phyloP scores from a whole-genome alignment of 2,113 vertebrate species.

The Acrocephalus arundinaceus region DNA sequence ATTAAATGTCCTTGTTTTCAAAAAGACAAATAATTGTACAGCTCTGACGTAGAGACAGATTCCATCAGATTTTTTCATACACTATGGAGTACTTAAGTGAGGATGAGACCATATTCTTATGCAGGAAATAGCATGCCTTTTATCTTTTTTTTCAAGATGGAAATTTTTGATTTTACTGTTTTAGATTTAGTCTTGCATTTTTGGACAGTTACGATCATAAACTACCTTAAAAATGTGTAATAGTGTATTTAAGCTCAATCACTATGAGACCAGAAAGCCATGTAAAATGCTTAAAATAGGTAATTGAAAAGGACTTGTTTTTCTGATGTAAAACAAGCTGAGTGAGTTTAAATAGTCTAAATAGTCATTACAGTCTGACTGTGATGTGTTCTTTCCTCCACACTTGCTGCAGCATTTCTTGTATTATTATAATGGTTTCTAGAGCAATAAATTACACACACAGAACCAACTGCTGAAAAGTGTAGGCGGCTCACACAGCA shows the following conservation, averaged over 20 bases:
- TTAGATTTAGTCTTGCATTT: conserved; percentile 23
- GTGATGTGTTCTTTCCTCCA: conserved; percentile 68
- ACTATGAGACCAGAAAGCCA: conserved; percentile 46
- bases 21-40: background rate
- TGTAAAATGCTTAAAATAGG: conserved; percentile 44
- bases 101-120: background rate
- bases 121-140: background rate
- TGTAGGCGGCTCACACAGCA: conserved; percentile 62
- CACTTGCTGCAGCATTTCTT: conserved; percentile 62
- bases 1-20: background rate
- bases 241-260: conserved; percentile 39
- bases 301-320: conserved; percentile 69
- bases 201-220: background rate
- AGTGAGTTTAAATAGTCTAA: conserved; percentile 74
- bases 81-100: background rate
- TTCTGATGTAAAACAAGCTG: conserved; percentile 63
- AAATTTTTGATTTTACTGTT: background rate
- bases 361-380: conserved; percentile 72
- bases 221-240: conserved; percentile 17
- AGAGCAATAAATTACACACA: conserved; percentile 71
- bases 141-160: background rate
- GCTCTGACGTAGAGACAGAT: background rate
- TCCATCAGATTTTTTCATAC: background rate
- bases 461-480: conserved; percentile 60
- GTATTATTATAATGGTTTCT: conserved; percentile 72